These are phyloP conservation scores for Felis catus DNA, from an alignment of 2,113 vertebrate species.

Conservation along the genomic window DNA sequence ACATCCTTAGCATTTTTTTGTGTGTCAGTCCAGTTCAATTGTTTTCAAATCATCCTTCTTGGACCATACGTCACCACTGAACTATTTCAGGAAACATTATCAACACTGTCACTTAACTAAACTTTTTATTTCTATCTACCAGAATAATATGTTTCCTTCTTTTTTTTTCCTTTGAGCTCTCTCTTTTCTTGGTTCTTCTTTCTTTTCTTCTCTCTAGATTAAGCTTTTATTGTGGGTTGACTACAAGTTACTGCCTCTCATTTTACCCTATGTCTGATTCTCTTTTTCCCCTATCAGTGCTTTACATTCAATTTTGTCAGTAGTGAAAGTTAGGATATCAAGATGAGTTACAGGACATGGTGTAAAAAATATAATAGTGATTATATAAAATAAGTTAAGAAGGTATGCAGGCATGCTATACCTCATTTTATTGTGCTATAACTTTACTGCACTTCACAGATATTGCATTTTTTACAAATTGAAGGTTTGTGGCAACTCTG, in stretches of 20 bases:
- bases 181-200: background rate
- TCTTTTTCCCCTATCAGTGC: background rate
- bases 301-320: background rate
- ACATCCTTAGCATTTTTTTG: background rate
- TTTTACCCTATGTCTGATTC: background rate
- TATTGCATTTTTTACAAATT: background rate
- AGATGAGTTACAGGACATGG: background rate
- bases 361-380: background rate
- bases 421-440: background rate
- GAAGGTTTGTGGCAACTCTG: background rate
- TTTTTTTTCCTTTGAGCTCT: background rate
- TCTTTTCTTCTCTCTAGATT: background rate
- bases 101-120: background rate
- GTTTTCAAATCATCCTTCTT: background rate
- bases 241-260: background rate
- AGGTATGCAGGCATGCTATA: background rate
- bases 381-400: background rate
- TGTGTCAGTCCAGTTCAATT: background rate
- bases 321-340: background rate
- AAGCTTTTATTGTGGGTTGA: background rate
- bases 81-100: background rate
- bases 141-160: background rate
- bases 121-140: background rate
- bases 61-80: background rate
- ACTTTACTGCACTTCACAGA: background rate